Percentiles rank a stretch among this genome's conserved stretches.
Conservation (phyloP, 2,888 invertebrate species). For the Phania funesta region DNA sequence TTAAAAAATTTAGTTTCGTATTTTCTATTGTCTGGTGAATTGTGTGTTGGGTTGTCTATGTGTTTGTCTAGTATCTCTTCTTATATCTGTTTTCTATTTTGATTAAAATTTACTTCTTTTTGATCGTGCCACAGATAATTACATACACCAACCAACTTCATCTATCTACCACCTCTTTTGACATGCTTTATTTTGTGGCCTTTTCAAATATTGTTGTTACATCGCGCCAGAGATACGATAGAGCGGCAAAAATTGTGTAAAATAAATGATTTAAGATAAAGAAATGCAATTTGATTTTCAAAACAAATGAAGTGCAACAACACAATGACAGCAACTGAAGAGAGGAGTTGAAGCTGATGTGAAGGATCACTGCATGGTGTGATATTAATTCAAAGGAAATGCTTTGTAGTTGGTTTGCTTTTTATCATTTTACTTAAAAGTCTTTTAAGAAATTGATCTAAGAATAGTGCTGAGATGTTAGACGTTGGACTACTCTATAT, state of each 20-base stretch:
- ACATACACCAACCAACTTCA: conserved; percentile 34
- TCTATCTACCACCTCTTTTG: conserved; percentile 52
- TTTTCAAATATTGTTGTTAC: conserved; percentile 23
- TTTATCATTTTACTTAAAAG: background rate
- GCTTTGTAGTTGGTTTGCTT: conserved; percentile 33
- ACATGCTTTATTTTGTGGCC: conserved; percentile 35
- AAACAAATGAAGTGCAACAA: conserved; percentile 5
- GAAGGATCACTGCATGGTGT: conserved; percentile 49
- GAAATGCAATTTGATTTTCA: conserved; percentile 30
- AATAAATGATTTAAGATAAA: conserved; percentile 55
- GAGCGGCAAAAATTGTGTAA: conserved; percentile 21
- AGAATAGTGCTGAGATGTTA: background rate
- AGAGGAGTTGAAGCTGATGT: conserved; percentile 7
- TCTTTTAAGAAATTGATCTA: background rate
- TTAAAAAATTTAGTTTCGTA: no score
- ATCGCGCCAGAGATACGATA: background rate
- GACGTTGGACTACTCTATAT: no score
- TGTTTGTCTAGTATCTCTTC: background rate
- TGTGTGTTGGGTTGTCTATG: no score
- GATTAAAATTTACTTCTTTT: conserved; percentile 46
- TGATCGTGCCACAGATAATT: conserved; percentile 67
- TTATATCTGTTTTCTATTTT: background rate
- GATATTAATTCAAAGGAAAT: conserved; percentile 48
- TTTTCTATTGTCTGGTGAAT: no score
- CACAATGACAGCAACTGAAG: background rate